phyloP scores from a whole-genome alignment of 2,113 vertebrate species.

The Neoarius graeffei region DNA sequence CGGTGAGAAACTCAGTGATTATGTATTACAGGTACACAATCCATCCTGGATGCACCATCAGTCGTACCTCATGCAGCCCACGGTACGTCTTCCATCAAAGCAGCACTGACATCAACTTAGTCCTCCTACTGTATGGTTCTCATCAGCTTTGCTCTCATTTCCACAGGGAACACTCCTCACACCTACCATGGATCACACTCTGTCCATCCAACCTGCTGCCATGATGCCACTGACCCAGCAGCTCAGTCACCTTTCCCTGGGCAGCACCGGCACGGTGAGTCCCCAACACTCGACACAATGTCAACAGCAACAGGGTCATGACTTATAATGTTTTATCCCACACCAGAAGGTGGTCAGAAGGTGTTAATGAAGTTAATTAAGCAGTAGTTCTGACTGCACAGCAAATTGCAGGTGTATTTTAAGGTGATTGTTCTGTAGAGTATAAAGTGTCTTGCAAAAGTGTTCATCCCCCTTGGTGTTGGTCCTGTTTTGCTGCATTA shows the following conservation, averaged over 20 bases:
- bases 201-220: conserved; percentile 86
- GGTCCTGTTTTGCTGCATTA: too few species aligned
- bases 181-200: conserved; percentile 85
- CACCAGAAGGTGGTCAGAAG: neutral
- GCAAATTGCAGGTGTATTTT: neutral
- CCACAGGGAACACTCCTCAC: conserved; percentile 83
- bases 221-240: conserved; percentile 88
- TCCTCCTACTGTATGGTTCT: neutral
- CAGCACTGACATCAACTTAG: neutral
- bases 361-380: neutral
- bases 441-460: neutral
- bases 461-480: too few species aligned
- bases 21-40: conserved; percentile 77
- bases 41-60: conserved; percentile 89
- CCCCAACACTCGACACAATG: neutral
- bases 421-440: neutral
- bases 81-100: conserved; percentile 73
- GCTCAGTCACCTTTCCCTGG: conserved; percentile 86
- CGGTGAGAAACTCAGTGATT: neutral
- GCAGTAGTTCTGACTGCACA: neutral
- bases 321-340: neutral
- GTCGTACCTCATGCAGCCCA: conserved; percentile 90
- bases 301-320: neutral
- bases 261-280: conserved; percentile 82
- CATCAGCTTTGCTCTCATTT: neutral